Evolutionary conservation across 1,140 invertebrate genomes (phyloP), one percentile per base, ranked within the genome.

Genomic region (Rhagoletis pomonella): DNA sequence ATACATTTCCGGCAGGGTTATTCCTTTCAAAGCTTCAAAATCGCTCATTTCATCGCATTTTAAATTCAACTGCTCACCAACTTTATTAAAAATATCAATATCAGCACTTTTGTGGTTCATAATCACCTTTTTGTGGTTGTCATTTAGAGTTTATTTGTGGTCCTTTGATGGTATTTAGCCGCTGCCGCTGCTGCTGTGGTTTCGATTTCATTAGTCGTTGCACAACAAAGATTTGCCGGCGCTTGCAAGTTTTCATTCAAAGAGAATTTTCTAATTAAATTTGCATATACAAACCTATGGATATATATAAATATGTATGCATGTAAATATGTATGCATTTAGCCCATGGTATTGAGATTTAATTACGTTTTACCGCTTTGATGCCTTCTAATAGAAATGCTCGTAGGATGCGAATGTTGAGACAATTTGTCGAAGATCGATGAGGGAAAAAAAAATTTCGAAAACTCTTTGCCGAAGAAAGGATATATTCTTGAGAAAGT

Each of bases 241-340:
- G 73, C 50, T 6, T 55, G 73, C 73, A 81, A 17, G 47, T 81
- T n/a, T 67, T 50, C 47, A 5, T 55, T 81, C 73, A 81, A 81
- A 81, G 73, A 47, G 55, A 81, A 81, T 55, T 81, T 81, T 81
- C 44, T 81, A 81, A 81, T 81, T 81, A 81, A 81, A 81, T 81
- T 81, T 81, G 7, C 73, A 55, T 55, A 77, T n/a, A 77, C 47
- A 77, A 29, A 39, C 17, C 0, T n/a, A 44, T 6, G 44, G n/a
- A 12, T 7, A 59, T 59, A 12, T 59, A 59, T 59, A 59, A 1
- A 1, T 67, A 7, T 67, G 10, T 67, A 29, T 29, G 29, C 1
- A 29, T 29, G 29, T 29, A 29, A 29, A 1, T 67, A 47, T 73
- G 67, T 73, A 42, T 73, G 67, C 2, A 4, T 67, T 29, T 67